Evolutionary conservation across 1,140 invertebrate genomes (phyloP), one percentile per base, ranked within the genome.

Genomic region (Ruditapes philippinarum): DNA sequence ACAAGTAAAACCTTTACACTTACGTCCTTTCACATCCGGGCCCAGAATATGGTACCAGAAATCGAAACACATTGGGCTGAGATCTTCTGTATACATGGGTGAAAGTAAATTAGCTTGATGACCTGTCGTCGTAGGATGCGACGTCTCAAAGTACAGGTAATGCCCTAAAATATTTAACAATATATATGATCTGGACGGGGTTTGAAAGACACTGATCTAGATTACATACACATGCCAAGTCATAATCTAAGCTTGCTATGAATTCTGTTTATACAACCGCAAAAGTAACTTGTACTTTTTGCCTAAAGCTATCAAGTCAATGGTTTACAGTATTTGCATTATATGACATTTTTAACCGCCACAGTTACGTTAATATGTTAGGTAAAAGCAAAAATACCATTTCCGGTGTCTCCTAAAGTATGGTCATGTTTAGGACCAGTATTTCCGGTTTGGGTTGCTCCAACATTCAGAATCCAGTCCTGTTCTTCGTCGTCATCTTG

Each of bases 401-500:
- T n/a, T n/a, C n/a, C n/a, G n/a, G n/a, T n/a, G 9, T 49, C 60
- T n/a, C 65, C 81, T 19, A 51, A 80, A 22, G 91, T 92, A 65
- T 92, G 91, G n/a, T n/a, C 91, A 49, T 60, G 25, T 49, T 45
- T 87, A 2, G 91, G 91, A 36, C 91, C 91, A 40, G 90, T 92
- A n/a, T 42, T 79, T 31, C 25, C 60, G 11, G 88, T 89, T 5
- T 40, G 36, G 31, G 90, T 92, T 31, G 74, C 17, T 22, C 91
- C 91, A 17, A 40, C 57, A 68, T 90, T 78, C 70, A 86, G 17
- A 17, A 85, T 88, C 94, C 94, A 95, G 62, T 94, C 93, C 42
- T 93, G 90, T 31, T 93, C 74, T 40, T 92, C 93, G 3, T 38
- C 86, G 33, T 79, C 83, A 79, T 89, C 82, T 42, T 94, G 92